phyloP scores from a whole-genome alignment of 2,113 vertebrate genomes.

The Cavia aperea region DNA sequence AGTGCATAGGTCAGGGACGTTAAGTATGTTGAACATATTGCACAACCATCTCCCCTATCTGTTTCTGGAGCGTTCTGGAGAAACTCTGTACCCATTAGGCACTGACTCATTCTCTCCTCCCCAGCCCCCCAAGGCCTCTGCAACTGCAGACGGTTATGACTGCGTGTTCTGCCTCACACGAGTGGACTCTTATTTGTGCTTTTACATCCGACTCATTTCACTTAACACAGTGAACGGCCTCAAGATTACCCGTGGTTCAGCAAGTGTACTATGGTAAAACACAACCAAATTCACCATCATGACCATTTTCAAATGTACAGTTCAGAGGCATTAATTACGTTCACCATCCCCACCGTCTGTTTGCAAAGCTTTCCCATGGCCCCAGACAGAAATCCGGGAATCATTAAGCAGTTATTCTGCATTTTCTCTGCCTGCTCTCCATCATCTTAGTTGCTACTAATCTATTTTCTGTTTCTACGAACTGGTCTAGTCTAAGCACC shows the following conservation, averaged over 20 bases:
- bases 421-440: neutral
- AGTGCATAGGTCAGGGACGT: neutral
- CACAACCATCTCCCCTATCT: neutral
- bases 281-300: neutral
- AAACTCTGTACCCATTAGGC: neutral
- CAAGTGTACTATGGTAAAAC: neutral
- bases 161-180: no score
- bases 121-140: neutral
- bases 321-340: neutral
- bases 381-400: neutral
- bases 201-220: neutral
- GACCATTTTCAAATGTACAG: neutral
- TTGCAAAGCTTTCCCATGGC: neutral
- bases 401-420: neutral
- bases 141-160: neutral
- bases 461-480: neutral
- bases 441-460: neutral
- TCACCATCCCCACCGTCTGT: neutral
- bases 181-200: neutral
- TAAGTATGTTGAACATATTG: neutral
- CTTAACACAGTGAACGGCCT: neutral
- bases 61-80: neutral
- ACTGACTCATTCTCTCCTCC: neutral
- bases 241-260: neutral
- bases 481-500: neutral